Conservation (phyloP, 1,140 invertebrate genomes). For the Zaprionus camerounensis region DNA sequence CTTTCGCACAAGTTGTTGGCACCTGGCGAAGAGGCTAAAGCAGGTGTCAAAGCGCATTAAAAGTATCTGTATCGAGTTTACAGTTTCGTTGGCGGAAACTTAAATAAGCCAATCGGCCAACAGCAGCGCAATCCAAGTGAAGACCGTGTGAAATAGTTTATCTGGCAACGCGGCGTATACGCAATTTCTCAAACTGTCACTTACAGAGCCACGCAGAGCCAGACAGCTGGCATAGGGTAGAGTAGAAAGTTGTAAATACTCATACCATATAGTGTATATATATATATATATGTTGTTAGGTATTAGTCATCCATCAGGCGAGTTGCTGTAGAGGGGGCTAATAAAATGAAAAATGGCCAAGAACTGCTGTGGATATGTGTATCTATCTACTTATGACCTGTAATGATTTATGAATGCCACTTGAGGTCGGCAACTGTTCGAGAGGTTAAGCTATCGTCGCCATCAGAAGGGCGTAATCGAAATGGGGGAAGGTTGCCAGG, state of each 20-base stretch:
- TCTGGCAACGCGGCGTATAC: slow-evolving; percentile 36
- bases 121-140: background rate
- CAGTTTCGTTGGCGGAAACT: slow-evolving; percentile 10
- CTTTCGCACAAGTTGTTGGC: slow-evolving; percentile 10
- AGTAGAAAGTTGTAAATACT: background rate
- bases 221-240: slow-evolving; percentile 9
- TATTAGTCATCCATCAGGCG: slow-evolving; percentile 28
- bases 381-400: slow-evolving; percentile 17
- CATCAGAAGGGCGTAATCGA: background rate
- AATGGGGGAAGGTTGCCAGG: background rate
- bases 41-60: slow-evolving; percentile 67
- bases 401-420: slow-evolving; percentile 28
- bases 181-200: slow-evolving; percentile 42
- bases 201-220: slow-evolving; percentile 21
- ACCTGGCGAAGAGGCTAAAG: slow-evolving; percentile 14
- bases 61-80: slow-evolving; percentile 41
- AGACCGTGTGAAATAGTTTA: slow-evolving; percentile 13
- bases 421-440: slow-evolving; percentile 2
- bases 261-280: background rate
- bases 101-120: slow-evolving; percentile 20
- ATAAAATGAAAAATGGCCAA: slow-evolving; percentile 12
- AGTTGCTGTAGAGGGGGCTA: background rate
- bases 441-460: background rate
- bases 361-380: background rate
- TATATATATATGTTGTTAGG: background rate